Conservation (phyloP, 2,888 invertebrate genomes). For the Drosophila stalkeri region DNA sequence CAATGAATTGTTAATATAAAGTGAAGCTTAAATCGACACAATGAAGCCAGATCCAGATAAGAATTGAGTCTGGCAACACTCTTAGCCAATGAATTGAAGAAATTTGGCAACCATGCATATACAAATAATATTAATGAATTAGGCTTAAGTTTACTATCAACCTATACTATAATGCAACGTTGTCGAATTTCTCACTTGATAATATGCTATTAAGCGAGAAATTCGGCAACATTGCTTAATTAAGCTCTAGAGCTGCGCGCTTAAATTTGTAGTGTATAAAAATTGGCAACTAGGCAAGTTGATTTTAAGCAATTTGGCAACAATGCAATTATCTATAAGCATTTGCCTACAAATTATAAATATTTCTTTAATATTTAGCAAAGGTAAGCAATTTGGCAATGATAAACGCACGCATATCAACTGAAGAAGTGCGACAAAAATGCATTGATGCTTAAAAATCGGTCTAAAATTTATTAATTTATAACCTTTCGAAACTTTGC, state of each 20-base stretch:
- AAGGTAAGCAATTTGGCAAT: background rate
- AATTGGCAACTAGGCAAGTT: background rate
- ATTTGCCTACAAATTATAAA: background rate
- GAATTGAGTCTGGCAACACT: background rate
- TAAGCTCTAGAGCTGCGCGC: too few species aligned
- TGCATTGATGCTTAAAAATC: background rate
- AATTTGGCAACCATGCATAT: background rate
- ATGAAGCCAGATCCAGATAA: too few species aligned
- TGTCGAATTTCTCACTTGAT: too few species aligned
- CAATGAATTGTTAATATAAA: background rate
- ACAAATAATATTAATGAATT: background rate
- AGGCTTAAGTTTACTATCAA: background rate
- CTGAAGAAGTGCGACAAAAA: background rate
- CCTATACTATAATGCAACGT: too few species aligned
- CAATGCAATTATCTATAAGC: background rate
- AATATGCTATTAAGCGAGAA: too few species aligned
- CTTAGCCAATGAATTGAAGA: background rate
- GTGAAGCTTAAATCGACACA: background rate
- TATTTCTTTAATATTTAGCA: background rate
- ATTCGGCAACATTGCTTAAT: too few species aligned
- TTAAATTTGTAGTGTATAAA: too few species aligned
- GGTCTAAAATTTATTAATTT: background rate
- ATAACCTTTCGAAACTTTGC: too few species aligned
- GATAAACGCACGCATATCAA: background rate
- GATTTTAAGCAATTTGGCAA: background rate